Conservation (phyloP, 2,888 invertebrate species). For the Carabus problematicus region DNA sequence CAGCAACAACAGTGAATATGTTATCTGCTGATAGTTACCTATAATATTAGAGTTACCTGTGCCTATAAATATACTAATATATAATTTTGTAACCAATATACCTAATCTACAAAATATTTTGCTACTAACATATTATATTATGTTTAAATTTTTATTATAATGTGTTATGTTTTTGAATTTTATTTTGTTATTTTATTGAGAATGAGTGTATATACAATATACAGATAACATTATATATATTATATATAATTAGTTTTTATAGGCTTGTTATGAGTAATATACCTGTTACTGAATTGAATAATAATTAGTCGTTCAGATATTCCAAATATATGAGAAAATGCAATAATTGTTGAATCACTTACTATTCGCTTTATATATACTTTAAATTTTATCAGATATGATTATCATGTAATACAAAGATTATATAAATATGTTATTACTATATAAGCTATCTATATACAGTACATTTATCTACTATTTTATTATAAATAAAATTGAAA, state of each 20-base stretch:
- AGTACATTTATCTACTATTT: no score
- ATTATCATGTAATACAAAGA: constrained; percentile 26
- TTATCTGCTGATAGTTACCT: constrained; percentile 34
- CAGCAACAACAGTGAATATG: constrained; percentile 23
- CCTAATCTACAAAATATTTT: constrained; percentile 42
- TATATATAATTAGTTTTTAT: constrained; percentile 18
- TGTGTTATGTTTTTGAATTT: constrained; percentile 41
- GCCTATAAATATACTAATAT: constrained; percentile 42
- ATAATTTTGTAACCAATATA: constrained; percentile 42
- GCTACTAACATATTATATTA: constrained; percentile 42
- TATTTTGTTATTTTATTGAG: constrained; percentile 40
- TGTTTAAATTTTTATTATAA: constrained; percentile 35
- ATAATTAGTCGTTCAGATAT: constrained; percentile 12
- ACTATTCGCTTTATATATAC: constrained; percentile 24
- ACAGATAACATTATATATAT: neutral
- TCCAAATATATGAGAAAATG: constrained; percentile 22
- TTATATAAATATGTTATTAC: no score
- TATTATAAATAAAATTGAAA: no score
- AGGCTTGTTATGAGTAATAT: constrained; percentile 37
- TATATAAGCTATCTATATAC: no score
- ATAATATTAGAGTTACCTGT: constrained; percentile 40
- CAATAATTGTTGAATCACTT: constrained; percentile 35
- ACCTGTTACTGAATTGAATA: constrained; percentile 29
- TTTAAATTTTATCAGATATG: constrained; percentile 29
- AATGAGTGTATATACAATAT: constrained; percentile 23